These are phyloP conservation scores for Calliopsis andreniformis DNA, from an alignment of 1,140 invertebrate species.

Conservation along the genomic window DNA sequence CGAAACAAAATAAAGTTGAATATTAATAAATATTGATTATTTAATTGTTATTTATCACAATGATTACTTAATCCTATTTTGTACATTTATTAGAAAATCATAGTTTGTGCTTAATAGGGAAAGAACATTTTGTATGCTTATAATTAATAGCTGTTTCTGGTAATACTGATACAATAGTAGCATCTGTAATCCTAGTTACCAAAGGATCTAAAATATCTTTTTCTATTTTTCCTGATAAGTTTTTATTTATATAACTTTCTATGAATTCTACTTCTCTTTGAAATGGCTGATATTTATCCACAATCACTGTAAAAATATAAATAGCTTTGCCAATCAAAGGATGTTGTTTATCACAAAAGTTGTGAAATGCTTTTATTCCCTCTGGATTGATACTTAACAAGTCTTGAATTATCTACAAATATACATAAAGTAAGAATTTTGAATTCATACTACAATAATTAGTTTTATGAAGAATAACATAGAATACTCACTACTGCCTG, in stretches of 20 bases:
- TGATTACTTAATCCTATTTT: neutral
- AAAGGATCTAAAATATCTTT: constrained; percentile 68
- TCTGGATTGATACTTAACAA: constrained; percentile 66
- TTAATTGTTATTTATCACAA: neutral
- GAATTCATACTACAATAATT: neutral
- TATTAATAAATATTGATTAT: constrained; percentile 42
- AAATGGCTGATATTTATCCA: constrained; percentile 51
- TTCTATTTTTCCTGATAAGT: constrained; percentile 67
- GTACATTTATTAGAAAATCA: neutral
- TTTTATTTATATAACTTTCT: constrained; percentile 62
- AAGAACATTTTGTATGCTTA: constrained; percentile 1
- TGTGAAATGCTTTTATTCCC: constrained; percentile 72
- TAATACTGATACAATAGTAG: constrained; percentile 62
- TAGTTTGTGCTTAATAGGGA: neutral
- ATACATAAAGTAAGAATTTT: neutral
- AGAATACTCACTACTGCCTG: constrained; percentile 71
- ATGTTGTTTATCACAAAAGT: constrained; percentile 72
- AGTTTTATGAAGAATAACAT: constrained; percentile 4
- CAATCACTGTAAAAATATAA: constrained; percentile 72
- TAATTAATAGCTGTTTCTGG: constrained; percentile 62
- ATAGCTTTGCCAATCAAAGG: constrained; percentile 68
- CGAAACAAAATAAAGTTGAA: constrained; percentile 75
- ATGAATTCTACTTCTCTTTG: constrained; percentile 59
- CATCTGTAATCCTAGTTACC: constrained; percentile 74
- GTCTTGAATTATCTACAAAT: constrained; percentile 72